A percentile compares a stretch with the other conserved stretches of the same genome.
These are phyloP conservation scores for Momotus momota DNA, from an alignment of 2,797 vertebrate genomes.

Conservation along the genomic window DNA sequence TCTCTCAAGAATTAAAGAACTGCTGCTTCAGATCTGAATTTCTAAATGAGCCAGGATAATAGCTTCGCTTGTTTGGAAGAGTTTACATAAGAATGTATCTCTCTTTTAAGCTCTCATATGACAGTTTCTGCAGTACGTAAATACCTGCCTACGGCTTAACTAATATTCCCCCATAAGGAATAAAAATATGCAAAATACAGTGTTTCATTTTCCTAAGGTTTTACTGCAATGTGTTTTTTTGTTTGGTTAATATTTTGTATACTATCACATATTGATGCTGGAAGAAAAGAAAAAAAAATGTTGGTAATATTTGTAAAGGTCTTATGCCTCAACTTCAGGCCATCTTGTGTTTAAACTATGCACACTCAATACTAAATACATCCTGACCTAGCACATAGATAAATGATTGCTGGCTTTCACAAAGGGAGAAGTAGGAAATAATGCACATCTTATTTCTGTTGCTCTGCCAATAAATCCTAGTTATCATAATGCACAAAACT, in stretches of 20 bases:
- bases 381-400: not conserved
- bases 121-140: not conserved
- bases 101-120: not conserved
- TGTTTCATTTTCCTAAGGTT: not conserved
- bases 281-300: not conserved
- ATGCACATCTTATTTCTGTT: not conserved
- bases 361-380: not conserved
- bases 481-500: not conserved
- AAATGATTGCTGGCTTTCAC: not conserved
- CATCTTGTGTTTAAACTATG: not conserved
- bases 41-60: not conserved
- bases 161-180: not conserved
- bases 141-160: not conserved
- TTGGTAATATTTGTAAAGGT: not conserved
- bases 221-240: not conserved
- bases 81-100: not conserved
- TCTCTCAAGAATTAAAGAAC: not conserved
- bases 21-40: not conserved
- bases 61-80: not conserved
- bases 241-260: not conserved
- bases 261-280: fast-evolving
- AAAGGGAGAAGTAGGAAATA: not conserved
- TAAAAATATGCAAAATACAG: not conserved
- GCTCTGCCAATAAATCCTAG: not conserved
- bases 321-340: not conserved